These are phyloP conservation scores for Rotaria magnacalcarata DNA, from an alignment of 2,888 invertebrate genomes.

Conservation along the genomic window DNA sequence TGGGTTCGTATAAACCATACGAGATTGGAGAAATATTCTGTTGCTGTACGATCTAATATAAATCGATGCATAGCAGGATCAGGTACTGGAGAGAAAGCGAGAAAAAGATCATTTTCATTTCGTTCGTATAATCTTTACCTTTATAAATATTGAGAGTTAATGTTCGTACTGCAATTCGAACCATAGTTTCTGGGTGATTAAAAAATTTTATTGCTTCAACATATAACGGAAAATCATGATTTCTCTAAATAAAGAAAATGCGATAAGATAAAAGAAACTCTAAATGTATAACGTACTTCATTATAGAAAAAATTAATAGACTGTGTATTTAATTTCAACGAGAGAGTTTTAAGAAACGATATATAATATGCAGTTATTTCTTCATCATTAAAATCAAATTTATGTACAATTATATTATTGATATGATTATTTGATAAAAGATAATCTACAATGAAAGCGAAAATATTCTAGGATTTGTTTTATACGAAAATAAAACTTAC, in stretches of 20 bases:
- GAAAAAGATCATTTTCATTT: background rate
- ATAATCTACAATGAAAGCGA: conserved; percentile 72
- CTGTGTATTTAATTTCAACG: conserved; percentile 89
- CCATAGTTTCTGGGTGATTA: conserved; percentile 97
- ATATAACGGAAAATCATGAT: conserved; percentile 95
- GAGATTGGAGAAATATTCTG: conserved; percentile 94
- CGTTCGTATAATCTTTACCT: conserved; percentile 52
- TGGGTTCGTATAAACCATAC: conserved; percentile 99
- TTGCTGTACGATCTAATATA: conserved; percentile 89
- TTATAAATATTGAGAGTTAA: conserved; percentile 89
- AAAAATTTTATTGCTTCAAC: conserved; percentile 99
- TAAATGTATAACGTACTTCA: conserved; percentile 65
- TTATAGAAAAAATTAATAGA: conserved; percentile 99
- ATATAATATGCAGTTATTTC: conserved; percentile 99
- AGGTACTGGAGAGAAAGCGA: background rate
- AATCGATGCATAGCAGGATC: conserved; percentile 76
- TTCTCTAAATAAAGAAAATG: conserved; percentile 68
- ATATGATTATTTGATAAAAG: conserved; percentile 97
- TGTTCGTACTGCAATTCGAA: conserved; percentile 93
- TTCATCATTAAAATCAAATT: conserved; percentile 98
- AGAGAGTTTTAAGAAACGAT: conserved; percentile 93
- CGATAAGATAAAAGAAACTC: background rate
- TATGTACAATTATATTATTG: conserved; percentile 97
- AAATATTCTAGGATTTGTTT: background rate
- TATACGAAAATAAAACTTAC: conserved; percentile 67